phyloP scores from a whole-genome alignment of 1,140 invertebrate species.

The Anastrepha obliqua region DNA sequence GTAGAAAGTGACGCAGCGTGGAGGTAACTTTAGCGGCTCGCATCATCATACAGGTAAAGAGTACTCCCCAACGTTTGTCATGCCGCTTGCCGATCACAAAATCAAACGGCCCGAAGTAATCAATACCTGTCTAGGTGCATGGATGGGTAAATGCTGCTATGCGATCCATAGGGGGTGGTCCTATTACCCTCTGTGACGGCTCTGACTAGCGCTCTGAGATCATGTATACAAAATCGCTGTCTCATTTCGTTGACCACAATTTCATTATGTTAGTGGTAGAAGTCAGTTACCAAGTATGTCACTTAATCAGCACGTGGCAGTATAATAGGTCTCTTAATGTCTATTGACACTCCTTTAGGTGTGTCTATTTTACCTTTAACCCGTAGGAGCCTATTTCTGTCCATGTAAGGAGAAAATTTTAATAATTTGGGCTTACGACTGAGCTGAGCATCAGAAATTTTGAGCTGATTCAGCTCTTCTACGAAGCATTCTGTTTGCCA shows the following conservation, averaged over 20 bases:
- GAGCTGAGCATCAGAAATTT: no score
- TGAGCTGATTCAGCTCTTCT: no score
- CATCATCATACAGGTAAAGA: background rate
- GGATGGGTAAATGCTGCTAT: no score
- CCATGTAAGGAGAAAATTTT: background rate
- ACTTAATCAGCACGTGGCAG: no score
- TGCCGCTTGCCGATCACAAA: no score
- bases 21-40: background rate
- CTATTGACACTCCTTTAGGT: no score
- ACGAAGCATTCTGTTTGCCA: no score
- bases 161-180: no score
- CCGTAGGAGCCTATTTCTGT: background rate
- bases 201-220: conserved; percentile 67
- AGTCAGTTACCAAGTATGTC: no score
- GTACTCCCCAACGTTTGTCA: background rate
- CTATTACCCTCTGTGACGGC: background rate
- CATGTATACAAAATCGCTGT: conserved; percentile 56
- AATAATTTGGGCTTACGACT: background rate
- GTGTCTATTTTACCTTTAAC: background rate
- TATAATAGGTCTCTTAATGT: no score
- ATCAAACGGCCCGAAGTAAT: background rate
- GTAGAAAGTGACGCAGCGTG: background rate
- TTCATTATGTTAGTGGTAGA: no score
- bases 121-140: background rate
- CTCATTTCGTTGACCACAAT: background rate